phyloP scores from a whole-genome alignment of 2,888 invertebrate genomes.

The Byasa hedistus region DNA sequence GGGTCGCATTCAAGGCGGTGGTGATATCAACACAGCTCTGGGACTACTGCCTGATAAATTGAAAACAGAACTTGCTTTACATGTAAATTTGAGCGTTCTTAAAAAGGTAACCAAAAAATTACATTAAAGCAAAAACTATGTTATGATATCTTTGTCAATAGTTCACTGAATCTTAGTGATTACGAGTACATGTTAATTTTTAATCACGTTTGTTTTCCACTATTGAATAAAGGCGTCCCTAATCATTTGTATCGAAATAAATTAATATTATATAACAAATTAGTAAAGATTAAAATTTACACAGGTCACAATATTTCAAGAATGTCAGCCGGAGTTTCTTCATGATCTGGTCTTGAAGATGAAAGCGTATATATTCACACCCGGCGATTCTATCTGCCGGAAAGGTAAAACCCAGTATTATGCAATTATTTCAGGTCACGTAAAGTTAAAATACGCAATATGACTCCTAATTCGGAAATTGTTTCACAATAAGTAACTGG shows the following conservation, averaged over 20 bases:
- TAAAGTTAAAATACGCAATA: background rate
- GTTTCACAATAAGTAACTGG: background rate
- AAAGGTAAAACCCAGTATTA: conserved; percentile 81
- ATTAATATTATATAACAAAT: background rate
- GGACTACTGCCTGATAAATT: conserved; percentile 96
- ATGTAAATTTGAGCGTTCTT: conserved; percentile 95
- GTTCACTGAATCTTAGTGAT: background rate
- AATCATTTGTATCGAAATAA: background rate
- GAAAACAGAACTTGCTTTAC: conserved; percentile 96
- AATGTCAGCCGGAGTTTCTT: conserved; percentile 98
- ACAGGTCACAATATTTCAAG: conserved; percentile 97
- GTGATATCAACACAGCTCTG: conserved; percentile 96
- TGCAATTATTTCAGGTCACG: background rate
- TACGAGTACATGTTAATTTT: background rate
- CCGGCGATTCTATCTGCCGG: conserved; percentile 97
- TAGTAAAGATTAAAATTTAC: background rate
- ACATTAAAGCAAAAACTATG: no score
- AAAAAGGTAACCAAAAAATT: conserved; percentile 86
- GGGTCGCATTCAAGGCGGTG: conserved; percentile 96
- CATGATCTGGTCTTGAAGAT: conserved; percentile 98
- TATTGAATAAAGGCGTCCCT: no score
- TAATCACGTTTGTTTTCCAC: background rate
- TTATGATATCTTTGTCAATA: no score
- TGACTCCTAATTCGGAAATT: background rate
- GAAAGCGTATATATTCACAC: conserved; percentile 99